Evolutionary conservation across 2,888 invertebrate species (phyloP), one percentile per base, ranked within the genome.

Genomic region (Netelia virgata): DNA sequence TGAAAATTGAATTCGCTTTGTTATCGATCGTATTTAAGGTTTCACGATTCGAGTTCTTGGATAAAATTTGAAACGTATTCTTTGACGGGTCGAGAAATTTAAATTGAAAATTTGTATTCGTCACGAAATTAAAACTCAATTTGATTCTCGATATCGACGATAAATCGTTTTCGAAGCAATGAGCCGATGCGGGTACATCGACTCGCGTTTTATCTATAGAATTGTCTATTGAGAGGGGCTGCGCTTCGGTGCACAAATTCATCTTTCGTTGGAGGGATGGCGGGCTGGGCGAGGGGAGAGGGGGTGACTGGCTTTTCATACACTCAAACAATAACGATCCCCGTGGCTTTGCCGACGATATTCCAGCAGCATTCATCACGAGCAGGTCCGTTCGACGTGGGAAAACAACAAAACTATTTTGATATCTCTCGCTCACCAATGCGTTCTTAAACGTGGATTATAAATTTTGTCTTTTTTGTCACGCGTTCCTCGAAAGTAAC

Each of bases 401-500:
- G 14, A 66, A 36, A 66, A 66, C 3, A 66, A 66, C n/a, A 23
- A 23, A 66, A 36, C 43, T 14, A 14, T 66, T 28, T 28, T 28
- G 2, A 5, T 28, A 16, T 43, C 23, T 14, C 43, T 43, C 23
- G 14, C 14, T 66, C 16, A 66, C 43, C 28, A 16, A 66, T 16
- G 3, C 9, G 10, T 66, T 23, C 11, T 23, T 66, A 43, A 36
- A 10, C 16, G 14, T 20, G 16, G 23, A 66, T 28, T 14, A 66
- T 36, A 66, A 16, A 18, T 23, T 66, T 66, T 66, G 5, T 11
- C 36, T 68, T 68, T 18, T 68, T n/a, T 68, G 8, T 14, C 53
- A 16, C 1, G 8, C 10, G 18, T 36, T 66, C 11, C n/a, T 36
- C 5, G 16, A 55, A 36, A 55, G 43, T 53, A 55, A 20, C 10